Conservation (phyloP, 92 coral and sea anemone species). For the Anthopleura xanthogrammica region DNA sequence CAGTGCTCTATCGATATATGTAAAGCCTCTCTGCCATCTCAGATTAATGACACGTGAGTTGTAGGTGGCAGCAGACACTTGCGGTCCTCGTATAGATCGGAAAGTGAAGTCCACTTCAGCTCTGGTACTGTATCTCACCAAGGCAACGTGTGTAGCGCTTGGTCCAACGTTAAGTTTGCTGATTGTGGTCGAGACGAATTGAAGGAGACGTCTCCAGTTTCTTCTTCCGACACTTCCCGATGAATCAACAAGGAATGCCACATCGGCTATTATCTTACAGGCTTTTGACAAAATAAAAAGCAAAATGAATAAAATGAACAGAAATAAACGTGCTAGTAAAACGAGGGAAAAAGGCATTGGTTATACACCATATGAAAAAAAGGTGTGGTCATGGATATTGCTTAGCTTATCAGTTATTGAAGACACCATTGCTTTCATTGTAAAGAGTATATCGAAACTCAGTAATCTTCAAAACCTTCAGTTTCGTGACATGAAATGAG, state of each 20-base stretch:
- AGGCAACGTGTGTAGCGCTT: conserved; percentile 15
- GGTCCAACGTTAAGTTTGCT: conserved; percentile 36
- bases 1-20: conserved; percentile 28
- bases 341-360: no score
- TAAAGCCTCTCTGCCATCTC: conserved; percentile 36
- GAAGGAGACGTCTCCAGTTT: conserved; percentile 29
- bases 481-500: no score
- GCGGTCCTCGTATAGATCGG: neutral
- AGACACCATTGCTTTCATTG: no score
- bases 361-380: no score
- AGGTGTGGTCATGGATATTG: no score
- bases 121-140: conserved; percentile 19
- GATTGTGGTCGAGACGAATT: conserved; percentile 7
- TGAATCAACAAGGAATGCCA: conserved; percentile 42
- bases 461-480: no score
- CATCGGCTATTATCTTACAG: conserved; percentile 25
- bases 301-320: neutral
- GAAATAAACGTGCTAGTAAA: no score
- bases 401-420: no score
- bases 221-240: conserved; percentile 38
- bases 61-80: conserved; percentile 21
- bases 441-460: no score
- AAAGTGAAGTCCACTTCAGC: conserved; percentile 26
- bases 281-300: conserved; percentile 11
- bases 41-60: neutral